Evolutionary conservation across 2,113 vertebrate species (phyloP), one percentile per base, ranked within the genome.

Genomic region (Antechinus flavipes): DNA sequence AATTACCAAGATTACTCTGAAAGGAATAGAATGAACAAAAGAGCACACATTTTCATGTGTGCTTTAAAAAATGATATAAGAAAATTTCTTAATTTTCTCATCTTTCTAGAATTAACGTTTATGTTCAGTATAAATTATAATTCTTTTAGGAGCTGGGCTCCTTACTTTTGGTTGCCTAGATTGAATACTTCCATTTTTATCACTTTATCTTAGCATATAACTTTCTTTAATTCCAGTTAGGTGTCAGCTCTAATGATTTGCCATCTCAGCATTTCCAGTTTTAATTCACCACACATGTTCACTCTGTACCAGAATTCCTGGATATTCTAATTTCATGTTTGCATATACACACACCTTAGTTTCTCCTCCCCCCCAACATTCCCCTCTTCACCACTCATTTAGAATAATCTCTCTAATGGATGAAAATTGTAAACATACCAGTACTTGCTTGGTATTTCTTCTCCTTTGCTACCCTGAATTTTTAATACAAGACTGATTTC

Each of bases 381-480:
- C 26, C 14, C 58, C 93, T 84, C 68, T 84, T 19, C 68, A 42
- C 19, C 68, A 84, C 35, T 92, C 92, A 47, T 96, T 84, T 68
- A 6, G 30, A 93, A 91, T n/a, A 35, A 23, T 84, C 61, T 92
- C 91, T 93, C 3, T 30, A 93, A 27, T 55, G 52, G 56, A 6
- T 92, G 46, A 95, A 92, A 89, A 4, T 27, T 35, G 84, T 54
- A 16, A 49, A 47, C n/a, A 53, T 19, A 52, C 9, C 92, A 61
- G 14, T 89, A 2, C 90, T 54, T 47, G 53, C 23, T n/a, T 95
- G 92, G 94, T 23, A 47, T 89, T 97, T 42, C 94, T 92, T 96
- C n/a, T 95, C 90, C 93, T 97, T 84, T 46, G 0, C 0, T 94
- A 49, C 35, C 94, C 94, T 96, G 95, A 91, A 93, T 94, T 84